phyloP scores from a whole-genome alignment of 2,113 vertebrate species.

The Eira barbara region DNA sequence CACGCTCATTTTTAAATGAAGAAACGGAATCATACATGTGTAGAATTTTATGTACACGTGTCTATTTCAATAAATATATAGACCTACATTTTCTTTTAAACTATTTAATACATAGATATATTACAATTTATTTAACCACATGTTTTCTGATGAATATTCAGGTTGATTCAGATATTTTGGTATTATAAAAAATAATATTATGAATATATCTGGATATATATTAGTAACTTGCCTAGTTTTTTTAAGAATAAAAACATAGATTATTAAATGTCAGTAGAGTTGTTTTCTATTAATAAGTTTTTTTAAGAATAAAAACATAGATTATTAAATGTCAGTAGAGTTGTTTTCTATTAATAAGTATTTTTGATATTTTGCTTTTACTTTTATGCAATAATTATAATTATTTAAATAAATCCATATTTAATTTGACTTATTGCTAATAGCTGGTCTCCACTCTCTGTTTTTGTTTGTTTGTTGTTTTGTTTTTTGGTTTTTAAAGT shows the following conservation, averaged over 20 bases:
- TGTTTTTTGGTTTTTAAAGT: background rate
- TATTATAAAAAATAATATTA: background rate
- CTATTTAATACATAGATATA: background rate
- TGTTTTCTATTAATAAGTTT: background rate
- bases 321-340: background rate
- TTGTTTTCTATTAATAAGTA: background rate
- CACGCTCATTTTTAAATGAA: background rate
- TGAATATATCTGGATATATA: background rate
- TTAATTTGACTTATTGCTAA: background rate
- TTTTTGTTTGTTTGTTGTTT: background rate
- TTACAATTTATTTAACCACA: background rate
- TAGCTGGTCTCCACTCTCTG: background rate
- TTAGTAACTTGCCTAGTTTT: background rate
- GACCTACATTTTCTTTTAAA: background rate
- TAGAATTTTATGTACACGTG: background rate
- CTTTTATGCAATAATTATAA: background rate
- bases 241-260: background rate
- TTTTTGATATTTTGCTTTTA: background rate
- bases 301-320: background rate
- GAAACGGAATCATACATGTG: background rate
- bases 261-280: background rate
- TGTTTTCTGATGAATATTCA: background rate
- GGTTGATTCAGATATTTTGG: background rate
- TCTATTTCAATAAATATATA: background rate
- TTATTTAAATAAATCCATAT: conserved; percentile 4